These are phyloP conservation scores for Lysandra coridon DNA, from an alignment of 2,888 invertebrate species.

Conservation along the genomic window DNA sequence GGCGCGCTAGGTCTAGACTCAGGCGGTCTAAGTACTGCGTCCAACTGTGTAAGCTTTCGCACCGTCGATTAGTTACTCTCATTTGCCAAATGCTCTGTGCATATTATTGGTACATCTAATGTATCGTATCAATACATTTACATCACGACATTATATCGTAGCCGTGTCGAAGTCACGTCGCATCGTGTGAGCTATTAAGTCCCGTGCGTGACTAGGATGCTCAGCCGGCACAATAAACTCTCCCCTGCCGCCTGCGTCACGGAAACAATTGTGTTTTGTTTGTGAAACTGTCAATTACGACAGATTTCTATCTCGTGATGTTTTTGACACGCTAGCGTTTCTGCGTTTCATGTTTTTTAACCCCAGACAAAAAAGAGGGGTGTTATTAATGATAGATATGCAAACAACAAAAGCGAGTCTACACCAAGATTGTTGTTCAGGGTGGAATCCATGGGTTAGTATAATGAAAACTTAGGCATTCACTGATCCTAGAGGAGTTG, in stretches of 20 bases:
- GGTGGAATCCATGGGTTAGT: no score
- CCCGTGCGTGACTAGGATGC: slow-evolving; percentile 16
- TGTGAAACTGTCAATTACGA: not conserved
- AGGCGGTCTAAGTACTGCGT: no score
- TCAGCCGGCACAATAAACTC: not conserved
- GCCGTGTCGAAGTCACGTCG: not conserved
- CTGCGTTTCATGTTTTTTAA: not conserved
- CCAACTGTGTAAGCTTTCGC: no score
- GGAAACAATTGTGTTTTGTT: slow-evolving; percentile 28
- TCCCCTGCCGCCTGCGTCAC: not conserved
- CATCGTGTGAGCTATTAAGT: not conserved
- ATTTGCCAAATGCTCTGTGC: no score
- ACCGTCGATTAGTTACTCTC: no score
- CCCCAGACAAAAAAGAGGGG: no score
- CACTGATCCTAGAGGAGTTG: no score
- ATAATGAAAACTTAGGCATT: no score
- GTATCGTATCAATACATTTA: not conserved
- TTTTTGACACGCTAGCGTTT: not conserved
- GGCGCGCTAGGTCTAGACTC: no score
- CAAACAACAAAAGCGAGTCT: no score
- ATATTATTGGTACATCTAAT: no score
- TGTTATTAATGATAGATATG: not conserved
- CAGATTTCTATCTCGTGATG: slow-evolving; percentile 23
- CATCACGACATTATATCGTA: not conserved
- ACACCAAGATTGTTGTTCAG: no score